These are phyloP conservation scores for Schizotus pectinicornis DNA, from an alignment of 2,888 invertebrate genomes.

Conservation along the genomic window DNA sequence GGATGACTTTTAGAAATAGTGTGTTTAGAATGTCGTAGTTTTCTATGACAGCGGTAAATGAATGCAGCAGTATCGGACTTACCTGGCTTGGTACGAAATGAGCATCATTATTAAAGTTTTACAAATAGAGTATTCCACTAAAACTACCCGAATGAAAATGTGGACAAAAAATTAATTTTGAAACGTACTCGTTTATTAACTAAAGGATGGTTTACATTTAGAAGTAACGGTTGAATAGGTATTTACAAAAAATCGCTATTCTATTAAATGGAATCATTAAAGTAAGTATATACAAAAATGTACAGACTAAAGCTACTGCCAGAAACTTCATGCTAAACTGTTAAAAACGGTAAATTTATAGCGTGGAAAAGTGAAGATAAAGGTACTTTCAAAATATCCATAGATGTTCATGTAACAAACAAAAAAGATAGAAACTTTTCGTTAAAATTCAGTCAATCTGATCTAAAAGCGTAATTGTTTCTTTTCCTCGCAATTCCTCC, in stretches of 20 bases:
- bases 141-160: no score
- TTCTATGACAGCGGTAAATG: no score
- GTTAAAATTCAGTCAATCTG: slow-evolving; percentile 45
- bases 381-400: not conserved
- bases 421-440: not conserved
- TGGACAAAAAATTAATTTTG: no score
- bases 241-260: slow-evolving; percentile 16
- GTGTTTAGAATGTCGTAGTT: no score
- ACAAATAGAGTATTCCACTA: no score
- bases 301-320: slow-evolving; percentile 6
- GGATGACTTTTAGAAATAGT: no score
- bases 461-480: slow-evolving; percentile 53
- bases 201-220: slow-evolving; percentile 8
- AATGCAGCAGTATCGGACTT: no score
- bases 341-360: not conserved
- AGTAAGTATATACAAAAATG: slow-evolving; percentile 16
- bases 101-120: no score
- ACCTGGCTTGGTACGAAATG: no score
- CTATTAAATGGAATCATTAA: slow-evolving; percentile 14
- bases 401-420: not conserved
- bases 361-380: not conserved
- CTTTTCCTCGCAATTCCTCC: slow-evolving; percentile 46
- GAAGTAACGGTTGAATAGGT: slow-evolving; percentile 8
- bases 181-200: slow-evolving; percentile 13
- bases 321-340: slow-evolving; percentile 3